Evolutionary conservation across 2,888 invertebrate genomes (phyloP), one percentile per base, ranked within the genome.

Genomic region (Stenodera caucasica): DNA sequence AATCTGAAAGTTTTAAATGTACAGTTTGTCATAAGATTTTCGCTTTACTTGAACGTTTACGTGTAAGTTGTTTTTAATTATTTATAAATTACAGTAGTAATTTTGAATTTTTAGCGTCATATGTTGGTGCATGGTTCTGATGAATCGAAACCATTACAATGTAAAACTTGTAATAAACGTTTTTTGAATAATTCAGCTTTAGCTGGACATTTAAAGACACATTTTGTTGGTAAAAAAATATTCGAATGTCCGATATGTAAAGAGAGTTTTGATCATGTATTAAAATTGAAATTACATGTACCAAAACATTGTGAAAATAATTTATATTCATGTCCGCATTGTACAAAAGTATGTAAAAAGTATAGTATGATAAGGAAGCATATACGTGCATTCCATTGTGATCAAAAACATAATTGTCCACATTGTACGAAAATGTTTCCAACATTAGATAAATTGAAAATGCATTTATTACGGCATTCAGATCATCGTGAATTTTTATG

Each of bases 241-340:
- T 89, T 89, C 70, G 87, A 89, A 73, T 92, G 92, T 75, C 88
- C 90, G 0, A 87, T 90, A 72, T 92, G 92, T 75, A 84, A 85
- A 58, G 83, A 86, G 71, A 82, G 84, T 12, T 91, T 90, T 74
- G 86, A 87, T 64, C 86, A 87, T 70, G 83, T 88, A n/a, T 74
- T 84, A 1, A 81, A 83, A 57, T 79, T 90, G 67, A 88, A 87
- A 72, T 83, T 85, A 55, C 91, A 91, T 74, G 86, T 90, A 29
- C 83, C 84, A 58, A 82, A 82, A 15, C 90, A 91, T 74, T 83
- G 84, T 59, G 80, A 83, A 45, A 84, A 88, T 72, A 89, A 89
- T 23, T 79, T 83, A 18, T 91, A 86, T 73, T 84, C 83, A 9
- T 92, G 92, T 77, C 88, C 89, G 1, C 84, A 86, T 73, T 91